Evolutionary conservation across 2,797 vertebrate species (phyloP).

Genomic region (Pangasius sanitwongsei): DNA sequence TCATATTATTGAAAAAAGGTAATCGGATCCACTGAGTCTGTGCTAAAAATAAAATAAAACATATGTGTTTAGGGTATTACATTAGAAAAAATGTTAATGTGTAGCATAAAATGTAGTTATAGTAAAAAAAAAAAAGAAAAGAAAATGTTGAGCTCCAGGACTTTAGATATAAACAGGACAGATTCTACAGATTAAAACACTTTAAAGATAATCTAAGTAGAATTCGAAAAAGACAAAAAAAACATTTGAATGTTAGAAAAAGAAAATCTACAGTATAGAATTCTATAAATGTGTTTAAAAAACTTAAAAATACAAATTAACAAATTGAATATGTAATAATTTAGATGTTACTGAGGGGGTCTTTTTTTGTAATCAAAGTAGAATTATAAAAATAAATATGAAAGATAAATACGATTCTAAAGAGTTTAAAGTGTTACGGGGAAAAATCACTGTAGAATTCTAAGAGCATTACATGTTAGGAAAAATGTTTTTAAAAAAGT

Average conservation of each 20-base stretch:
- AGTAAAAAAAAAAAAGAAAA: no score
- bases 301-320: not conserved
- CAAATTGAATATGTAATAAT: not conserved
- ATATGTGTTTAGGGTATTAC: not conserved
- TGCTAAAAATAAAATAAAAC: not conserved
- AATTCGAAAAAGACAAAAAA: no score
- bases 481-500: no score
- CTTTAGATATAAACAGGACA: not conserved
- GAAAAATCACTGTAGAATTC: no score
- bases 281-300: not conserved
- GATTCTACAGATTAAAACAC: not conserved
- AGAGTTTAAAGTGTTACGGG: not conserved
- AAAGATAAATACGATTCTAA: not conserved
- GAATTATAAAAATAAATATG: not conserved
- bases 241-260: no score
- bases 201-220: not conserved
- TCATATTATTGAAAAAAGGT: no score
- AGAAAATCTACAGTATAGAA: not conserved
- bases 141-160: no score
- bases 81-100: not conserved
- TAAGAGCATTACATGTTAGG: not conserved
- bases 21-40: no score
- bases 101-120: not conserved
- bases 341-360: not conserved
- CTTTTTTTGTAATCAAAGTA: not conserved